Conservation (phyloP, 1,140 invertebrate species). For the Achroia grisella region DNA sequence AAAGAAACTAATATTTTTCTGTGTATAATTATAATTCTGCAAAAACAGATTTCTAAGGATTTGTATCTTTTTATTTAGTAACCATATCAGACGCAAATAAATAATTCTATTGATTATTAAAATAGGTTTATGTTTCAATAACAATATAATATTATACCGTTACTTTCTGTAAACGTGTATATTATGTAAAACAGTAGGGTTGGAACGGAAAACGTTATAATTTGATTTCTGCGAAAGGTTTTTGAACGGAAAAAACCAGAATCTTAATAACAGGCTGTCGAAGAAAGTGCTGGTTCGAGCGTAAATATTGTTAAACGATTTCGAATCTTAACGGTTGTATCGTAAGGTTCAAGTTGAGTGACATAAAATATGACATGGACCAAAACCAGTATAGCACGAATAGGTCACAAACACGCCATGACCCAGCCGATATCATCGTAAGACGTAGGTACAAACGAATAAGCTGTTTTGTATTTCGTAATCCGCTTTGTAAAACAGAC, state of each 20-base stretch:
- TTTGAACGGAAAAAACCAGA: slow-evolving; percentile 13
- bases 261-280: slow-evolving; percentile 11
- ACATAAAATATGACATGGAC: slow-evolving; percentile 7
- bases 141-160: too few relatives aligned
- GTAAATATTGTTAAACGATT: slow-evolving; percentile 5
- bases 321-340: slow-evolving; percentile 7
- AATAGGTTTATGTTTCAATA: too few relatives aligned
- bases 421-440: slow-evolving; percentile 32
- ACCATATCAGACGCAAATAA: too few relatives aligned
- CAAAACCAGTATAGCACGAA: slow-evolving; percentile 57
- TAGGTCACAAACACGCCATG: slow-evolving; percentile 50
- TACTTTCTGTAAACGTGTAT: too few relatives aligned
- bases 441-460: slow-evolving; percentile 1
- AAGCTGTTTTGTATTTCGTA: too few relatives aligned
- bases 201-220: slow-evolving; percentile 2
- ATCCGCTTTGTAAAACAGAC: too few relatives aligned
- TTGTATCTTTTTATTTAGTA: too few relatives aligned
- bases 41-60: too few relatives aligned
- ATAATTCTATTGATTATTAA: too few relatives aligned
- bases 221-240: slow-evolving; percentile 14
- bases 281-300: slow-evolving; percentile 23
- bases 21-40: too few relatives aligned
- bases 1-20: too few relatives aligned
- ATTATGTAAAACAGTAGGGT: not conserved
- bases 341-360: slow-evolving; percentile 21